Conservation (phyloP, 2,888 invertebrate species). For the Spodoptera littoralis region DNA sequence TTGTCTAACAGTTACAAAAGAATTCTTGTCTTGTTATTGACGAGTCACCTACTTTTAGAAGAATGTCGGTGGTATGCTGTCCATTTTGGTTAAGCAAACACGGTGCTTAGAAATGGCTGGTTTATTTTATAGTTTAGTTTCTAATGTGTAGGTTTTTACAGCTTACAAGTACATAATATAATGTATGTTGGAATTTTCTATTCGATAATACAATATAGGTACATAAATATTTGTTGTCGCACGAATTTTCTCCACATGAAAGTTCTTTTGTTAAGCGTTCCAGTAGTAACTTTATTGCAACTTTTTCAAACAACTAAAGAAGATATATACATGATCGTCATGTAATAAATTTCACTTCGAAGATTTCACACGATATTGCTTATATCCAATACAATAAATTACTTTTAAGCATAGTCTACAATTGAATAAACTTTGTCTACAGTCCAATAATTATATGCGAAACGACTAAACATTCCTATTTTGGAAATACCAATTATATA, state of each 20-base stretch:
- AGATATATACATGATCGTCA: constrained; percentile 20
- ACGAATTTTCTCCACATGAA: background rate
- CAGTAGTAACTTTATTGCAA: constrained; percentile 12
- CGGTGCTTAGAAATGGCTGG: constrained; percentile 23
- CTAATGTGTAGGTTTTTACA: constrained; percentile 3
- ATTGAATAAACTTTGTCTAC: constrained; percentile 54
- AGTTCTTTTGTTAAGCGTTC: constrained; percentile 10
- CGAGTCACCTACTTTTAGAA: constrained; percentile 50
- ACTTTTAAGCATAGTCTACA: constrained; percentile 34
- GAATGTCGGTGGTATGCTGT: constrained; percentile 51
- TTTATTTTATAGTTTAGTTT: constrained; percentile 22
- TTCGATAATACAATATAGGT: no score
- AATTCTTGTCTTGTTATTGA: constrained; percentile 56
- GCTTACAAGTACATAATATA: background rate
- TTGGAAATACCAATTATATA: constrained; percentile 73
- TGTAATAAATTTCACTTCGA: constrained; percentile 20
- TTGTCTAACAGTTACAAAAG: constrained; percentile 56
- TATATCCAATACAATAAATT: constrained; percentile 52
- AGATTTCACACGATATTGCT: constrained; percentile 12
- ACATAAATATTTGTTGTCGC: background rate
- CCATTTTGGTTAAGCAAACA: constrained; percentile 46
- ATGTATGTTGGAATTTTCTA: no score
- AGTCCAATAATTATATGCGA: constrained; percentile 58
- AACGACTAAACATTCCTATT: constrained; percentile 63
- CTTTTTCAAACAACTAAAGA: constrained; percentile 26